A percentile compares a stretch with the other conserved stretches of the same genome.
Evolutionary conservation across 2,797 vertebrate species (phyloP).

Genomic region (Pempheris klunzingeri): DNA sequence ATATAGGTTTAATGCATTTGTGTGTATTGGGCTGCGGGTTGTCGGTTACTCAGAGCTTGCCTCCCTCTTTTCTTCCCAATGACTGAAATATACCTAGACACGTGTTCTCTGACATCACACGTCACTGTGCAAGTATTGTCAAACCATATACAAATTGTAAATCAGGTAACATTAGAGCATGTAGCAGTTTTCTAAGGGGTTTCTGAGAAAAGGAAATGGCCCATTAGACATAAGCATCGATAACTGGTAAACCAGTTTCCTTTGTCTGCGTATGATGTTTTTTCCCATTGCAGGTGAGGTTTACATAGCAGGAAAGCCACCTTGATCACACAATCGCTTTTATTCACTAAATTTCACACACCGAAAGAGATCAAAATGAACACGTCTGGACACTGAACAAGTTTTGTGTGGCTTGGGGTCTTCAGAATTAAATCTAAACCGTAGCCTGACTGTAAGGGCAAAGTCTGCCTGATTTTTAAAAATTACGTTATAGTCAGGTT

Average conservation of each 20-base stretch:
- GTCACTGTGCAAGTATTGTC: background rate
- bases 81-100: background rate
- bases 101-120: background rate
- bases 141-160: background rate
- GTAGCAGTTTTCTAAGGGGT: too few species aligned
- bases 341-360: background rate
- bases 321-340: background rate
- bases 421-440: background rate
- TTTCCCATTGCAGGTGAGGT: background rate
- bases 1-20: constrained; percentile 25
- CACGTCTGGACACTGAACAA: background rate
- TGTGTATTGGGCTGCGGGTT: background rate
- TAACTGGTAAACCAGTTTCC: background rate
- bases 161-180: background rate
- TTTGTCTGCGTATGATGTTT: background rate
- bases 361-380: background rate
- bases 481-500: background rate
- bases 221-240: background rate
- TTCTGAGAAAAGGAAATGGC: background rate
- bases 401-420: background rate
- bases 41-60: background rate
- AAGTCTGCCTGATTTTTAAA: background rate
- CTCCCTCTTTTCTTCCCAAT: background rate
- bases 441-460: background rate
- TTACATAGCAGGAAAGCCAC: background rate